These are phyloP conservation scores for Esox masquinongy DNA, from an alignment of 2,797 vertebrate genomes.

Conservation along the genomic window DNA sequence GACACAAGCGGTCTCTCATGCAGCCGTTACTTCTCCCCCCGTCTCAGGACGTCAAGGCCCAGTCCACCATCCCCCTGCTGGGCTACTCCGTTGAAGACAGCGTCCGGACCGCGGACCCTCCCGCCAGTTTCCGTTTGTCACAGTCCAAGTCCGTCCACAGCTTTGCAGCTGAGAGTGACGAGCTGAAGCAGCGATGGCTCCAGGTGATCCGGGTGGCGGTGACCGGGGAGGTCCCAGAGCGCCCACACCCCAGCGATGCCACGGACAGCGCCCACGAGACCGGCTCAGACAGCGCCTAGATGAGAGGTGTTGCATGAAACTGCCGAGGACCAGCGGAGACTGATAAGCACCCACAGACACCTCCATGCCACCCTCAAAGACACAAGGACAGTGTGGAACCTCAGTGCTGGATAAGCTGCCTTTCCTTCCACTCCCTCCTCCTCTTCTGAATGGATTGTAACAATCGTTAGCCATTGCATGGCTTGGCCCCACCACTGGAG, in stretches of 20 bases:
- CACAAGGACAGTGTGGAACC: conserved; percentile 9
- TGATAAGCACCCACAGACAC: conserved; percentile 9
- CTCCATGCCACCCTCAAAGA: conserved; percentile 18
- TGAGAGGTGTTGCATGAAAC: not conserved
- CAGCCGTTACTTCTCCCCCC: not conserved
- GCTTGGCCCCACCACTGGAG: conserved; percentile 26
- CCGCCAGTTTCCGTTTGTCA: conserved; percentile 87
- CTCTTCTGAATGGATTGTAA: conserved; percentile 35
- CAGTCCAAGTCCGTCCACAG: conserved; percentile 94
- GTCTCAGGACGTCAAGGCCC: conserved; percentile 92
- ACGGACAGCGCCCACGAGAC: conserved; percentile 50
- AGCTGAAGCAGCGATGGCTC: conserved; percentile 94
- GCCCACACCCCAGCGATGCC: conserved; percentile 37
- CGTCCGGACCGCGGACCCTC: conserved; percentile 78
- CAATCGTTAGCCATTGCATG: not conserved
- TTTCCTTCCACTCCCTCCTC: conserved; percentile 28
- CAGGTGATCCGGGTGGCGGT: conserved; percentile 89
- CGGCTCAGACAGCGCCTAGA: conserved; percentile 63
- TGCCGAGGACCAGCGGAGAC: conserved; percentile 10
- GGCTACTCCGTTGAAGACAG: conserved; percentile 89
- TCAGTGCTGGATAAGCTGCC: conserved; percentile 64
- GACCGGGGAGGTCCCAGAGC: conserved; percentile 81
- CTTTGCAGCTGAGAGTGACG: conserved; percentile 91
- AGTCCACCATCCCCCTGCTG: conserved; percentile 92
- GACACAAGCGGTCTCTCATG: not conserved